A percentile compares a stretch with the other conserved stretches of the same genome.
These are phyloP conservation scores for Pionites leucogaster DNA, from an alignment of 2,113 vertebrate genomes.

Conservation along the genomic window DNA sequence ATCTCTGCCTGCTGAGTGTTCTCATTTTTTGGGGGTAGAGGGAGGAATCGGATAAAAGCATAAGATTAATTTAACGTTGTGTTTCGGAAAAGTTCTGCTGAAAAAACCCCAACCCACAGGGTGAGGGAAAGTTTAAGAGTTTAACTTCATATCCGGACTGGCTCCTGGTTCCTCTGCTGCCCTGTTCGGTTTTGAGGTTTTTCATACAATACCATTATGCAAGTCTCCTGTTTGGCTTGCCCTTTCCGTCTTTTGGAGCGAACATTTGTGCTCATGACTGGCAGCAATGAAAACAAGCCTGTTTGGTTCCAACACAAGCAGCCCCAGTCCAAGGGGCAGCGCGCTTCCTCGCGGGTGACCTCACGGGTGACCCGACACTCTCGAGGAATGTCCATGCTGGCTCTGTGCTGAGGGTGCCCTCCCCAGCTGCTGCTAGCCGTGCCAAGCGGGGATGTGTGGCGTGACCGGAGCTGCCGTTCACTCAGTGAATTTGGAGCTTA, in stretches of 20 bases:
- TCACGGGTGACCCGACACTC: slow-evolving; percentile 26
- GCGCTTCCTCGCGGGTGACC: slow-evolving; percentile 54
- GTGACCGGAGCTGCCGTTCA: slow-evolving; percentile 9
- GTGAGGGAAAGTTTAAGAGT: not conserved
- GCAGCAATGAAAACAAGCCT: slow-evolving; percentile 46
- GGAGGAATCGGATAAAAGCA: not conserved
- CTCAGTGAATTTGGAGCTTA: not conserved
- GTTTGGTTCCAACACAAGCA: slow-evolving; percentile 49
- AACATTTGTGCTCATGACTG: slow-evolving; percentile 17
- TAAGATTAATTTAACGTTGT: not conserved
- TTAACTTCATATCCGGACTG: not conserved
- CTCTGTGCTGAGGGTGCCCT: not conserved
- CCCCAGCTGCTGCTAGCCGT: not conserved
- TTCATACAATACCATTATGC: slow-evolving; percentile 1
- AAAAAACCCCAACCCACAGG: not conserved
- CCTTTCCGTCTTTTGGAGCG: slow-evolving; percentile 2
- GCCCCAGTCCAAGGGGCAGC: slow-evolving; percentile 18
- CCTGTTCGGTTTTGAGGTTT: not conserved
- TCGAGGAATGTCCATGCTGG: slow-evolving; percentile 49
- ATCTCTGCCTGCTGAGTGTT: not conserved
- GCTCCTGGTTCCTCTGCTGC: not conserved
- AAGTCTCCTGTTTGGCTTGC: slow-evolving; percentile 25
- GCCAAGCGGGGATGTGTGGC: not conserved
- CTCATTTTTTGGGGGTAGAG: not conserved
- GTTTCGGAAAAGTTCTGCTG: not conserved